Percentiles rank a stretch among this genome's conserved stretches.
phyloP scores from a whole-genome alignment of 2,888 invertebrate species.

The Erebia aethiops region DNA sequence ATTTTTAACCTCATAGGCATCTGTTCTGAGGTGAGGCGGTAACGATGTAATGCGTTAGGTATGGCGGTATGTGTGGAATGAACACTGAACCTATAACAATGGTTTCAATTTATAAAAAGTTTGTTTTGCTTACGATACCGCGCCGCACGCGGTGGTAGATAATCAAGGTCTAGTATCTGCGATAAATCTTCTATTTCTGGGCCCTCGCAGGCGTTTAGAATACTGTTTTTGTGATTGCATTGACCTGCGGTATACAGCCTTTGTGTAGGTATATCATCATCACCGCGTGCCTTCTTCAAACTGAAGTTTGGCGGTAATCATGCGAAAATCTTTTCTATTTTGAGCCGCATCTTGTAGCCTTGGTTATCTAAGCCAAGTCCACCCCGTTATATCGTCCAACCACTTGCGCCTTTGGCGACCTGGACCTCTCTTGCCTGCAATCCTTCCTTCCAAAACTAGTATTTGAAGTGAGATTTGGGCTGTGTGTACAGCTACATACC shows the following conservation, averaged over 20 bases:
- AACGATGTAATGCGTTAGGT: neutral
- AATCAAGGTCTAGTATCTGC: neutral
- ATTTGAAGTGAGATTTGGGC: too few relatives aligned
- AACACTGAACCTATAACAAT: neutral
- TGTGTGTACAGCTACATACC: too few relatives aligned
- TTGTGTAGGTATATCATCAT: too few relatives aligned
- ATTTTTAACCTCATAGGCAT: constrained; percentile 18
- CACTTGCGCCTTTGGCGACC: too few relatives aligned
- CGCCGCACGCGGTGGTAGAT: neutral
- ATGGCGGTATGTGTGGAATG: constrained; percentile 7
- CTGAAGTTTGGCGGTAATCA: too few relatives aligned
- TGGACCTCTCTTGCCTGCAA: too few relatives aligned
- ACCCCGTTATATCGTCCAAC: too few relatives aligned
- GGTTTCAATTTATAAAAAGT: constrained; percentile 1
- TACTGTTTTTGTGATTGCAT: neutral
- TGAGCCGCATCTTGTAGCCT: too few relatives aligned
- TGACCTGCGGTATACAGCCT: neutral
- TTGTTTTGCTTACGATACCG: neutral
- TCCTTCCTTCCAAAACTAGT: too few relatives aligned
- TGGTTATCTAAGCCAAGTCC: too few relatives aligned
- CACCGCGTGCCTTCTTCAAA: too few relatives aligned
- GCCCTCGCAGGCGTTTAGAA: neutral
- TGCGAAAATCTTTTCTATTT: too few relatives aligned
- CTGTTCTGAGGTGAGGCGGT: neutral
- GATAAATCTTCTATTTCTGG: neutral